These are phyloP conservation scores for Cerastis rubricosa DNA, from an alignment of 2,888 invertebrate genomes.

Conservation along the genomic window DNA sequence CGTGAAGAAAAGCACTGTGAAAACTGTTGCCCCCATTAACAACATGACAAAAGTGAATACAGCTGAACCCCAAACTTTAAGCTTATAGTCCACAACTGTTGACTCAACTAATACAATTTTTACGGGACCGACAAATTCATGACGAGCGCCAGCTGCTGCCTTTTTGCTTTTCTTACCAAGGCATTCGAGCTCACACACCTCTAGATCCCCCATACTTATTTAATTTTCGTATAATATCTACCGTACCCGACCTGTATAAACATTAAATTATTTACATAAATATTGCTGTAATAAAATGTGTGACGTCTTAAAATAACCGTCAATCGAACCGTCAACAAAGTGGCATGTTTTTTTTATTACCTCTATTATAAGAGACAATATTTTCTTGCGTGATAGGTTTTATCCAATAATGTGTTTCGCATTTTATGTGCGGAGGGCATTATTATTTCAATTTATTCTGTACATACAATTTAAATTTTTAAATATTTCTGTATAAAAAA, in stretches of 20 bases:
- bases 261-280: conserved; percentile 13
- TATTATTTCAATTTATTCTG: no score
- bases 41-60: conserved; percentile 72
- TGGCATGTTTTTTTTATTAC: not conserved
- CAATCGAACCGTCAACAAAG: conserved; percentile 5
- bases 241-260: not conserved
- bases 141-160: not conserved
- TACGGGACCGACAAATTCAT: conserved; percentile 80
- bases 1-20: conserved; percentile 71
- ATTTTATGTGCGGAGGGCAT: not conserved
- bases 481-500: no score
- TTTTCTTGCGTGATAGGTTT: not conserved
- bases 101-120: conserved; percentile 80
- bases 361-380: not conserved
- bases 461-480: no score
- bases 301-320: conserved; percentile 13
- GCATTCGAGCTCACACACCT: conserved; percentile 78
- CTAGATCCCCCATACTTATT: conserved; percentile 20
- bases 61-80: conserved; percentile 69
- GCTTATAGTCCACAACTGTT: conserved; percentile 64
- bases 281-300: not conserved
- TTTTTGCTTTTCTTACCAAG: conserved; percentile 29
- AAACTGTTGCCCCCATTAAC: conserved; percentile 71
- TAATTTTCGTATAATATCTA: conserved; percentile 4
- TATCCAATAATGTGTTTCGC: not conserved